These are phyloP conservation scores for Babyrousa celebensis DNA, from an alignment of 2,797 vertebrate species.

Conservation along the genomic window DNA sequence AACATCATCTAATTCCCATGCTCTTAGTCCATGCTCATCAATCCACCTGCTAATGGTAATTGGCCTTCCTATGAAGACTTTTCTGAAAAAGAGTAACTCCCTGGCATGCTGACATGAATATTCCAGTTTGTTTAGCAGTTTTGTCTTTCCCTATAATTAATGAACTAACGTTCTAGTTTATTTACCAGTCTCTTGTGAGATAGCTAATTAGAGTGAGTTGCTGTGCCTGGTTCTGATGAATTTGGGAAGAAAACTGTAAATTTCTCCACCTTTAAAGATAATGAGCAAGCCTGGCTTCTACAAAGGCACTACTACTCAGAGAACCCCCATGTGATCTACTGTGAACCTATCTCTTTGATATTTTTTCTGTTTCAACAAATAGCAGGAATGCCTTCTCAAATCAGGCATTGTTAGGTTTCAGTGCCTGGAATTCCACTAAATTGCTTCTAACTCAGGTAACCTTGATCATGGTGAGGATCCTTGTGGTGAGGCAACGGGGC, in stretches of 20 bases:
- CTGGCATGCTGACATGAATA: slow-evolving; percentile 57
- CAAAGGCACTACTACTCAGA: not conserved
- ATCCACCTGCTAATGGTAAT: slow-evolving; percentile 3
- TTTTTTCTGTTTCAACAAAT: slow-evolving; percentile 26
- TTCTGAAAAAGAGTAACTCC: slow-evolving; percentile 56
- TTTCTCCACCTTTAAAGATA: slow-evolving; percentile 37
- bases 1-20: not conserved
- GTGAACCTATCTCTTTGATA: not conserved
- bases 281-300: not conserved
- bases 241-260: slow-evolving; percentile 29
- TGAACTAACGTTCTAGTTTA: slow-evolving; percentile 54
- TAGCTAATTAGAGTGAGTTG: slow-evolving; percentile 69
- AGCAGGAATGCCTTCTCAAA: not conserved
- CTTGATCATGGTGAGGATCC: not conserved
- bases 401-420: not conserved
- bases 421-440: not conserved
- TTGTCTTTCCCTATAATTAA: slow-evolving; percentile 74
- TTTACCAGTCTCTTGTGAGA: slow-evolving; percentile 59
- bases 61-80: slow-evolving; percentile 20
- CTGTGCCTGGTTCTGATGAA: not conserved
- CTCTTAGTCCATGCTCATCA: not conserved
- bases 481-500: not conserved
- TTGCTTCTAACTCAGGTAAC: not conserved
- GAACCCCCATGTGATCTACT: not conserved
- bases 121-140: slow-evolving; percentile 71